Evolutionary conservation across 2,888 invertebrate species (phyloP).

Genomic region (Acleris cristana): DNA sequence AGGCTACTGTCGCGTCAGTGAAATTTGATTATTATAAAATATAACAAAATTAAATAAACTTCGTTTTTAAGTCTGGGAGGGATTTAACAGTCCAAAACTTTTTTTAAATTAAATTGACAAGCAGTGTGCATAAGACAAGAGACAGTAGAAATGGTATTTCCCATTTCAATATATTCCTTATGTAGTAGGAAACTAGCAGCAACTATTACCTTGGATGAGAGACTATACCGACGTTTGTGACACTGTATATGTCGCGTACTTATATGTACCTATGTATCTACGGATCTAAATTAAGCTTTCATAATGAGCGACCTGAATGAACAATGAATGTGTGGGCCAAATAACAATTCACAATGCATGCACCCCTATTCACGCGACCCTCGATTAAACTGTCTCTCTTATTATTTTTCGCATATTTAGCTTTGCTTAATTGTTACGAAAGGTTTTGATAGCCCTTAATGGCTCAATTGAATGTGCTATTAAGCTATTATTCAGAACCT

Average conservation of each 20-base stretch:
- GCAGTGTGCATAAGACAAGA: too few relatives aligned
- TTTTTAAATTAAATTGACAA: too few relatives aligned
- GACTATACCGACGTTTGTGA: background rate
- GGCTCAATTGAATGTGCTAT: slow-evolving; percentile 13
- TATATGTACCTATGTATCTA: background rate
- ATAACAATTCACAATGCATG: slow-evolving; percentile 56
- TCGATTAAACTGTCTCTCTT: slow-evolving; percentile 32
- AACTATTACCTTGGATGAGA: background rate
- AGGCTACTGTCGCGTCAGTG: too few relatives aligned
- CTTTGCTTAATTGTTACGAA: slow-evolving; percentile 19
- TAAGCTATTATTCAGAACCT: slow-evolving; percentile 6
- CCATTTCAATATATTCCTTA: too few relatives aligned
- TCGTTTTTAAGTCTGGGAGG: too few relatives aligned
- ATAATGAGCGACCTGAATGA: slow-evolving; percentile 33
- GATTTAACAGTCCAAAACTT: too few relatives aligned
- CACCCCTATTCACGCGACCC: slow-evolving; percentile 52
- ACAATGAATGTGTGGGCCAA: slow-evolving; percentile 53
- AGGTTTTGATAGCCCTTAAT: slow-evolving; percentile 23
- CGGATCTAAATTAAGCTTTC: slow-evolving; percentile 19
- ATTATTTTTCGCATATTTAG: slow-evolving; percentile 31
- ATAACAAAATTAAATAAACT: too few relatives aligned
- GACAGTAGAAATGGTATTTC: too few relatives aligned
- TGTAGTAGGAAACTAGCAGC: too few relatives aligned
- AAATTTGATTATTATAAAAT: too few relatives aligned
- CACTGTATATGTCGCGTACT: background rate